Evolutionary conservation across 2,797 vertebrate genomes (phyloP).

Genomic region (Danio aesculapii): DNA sequence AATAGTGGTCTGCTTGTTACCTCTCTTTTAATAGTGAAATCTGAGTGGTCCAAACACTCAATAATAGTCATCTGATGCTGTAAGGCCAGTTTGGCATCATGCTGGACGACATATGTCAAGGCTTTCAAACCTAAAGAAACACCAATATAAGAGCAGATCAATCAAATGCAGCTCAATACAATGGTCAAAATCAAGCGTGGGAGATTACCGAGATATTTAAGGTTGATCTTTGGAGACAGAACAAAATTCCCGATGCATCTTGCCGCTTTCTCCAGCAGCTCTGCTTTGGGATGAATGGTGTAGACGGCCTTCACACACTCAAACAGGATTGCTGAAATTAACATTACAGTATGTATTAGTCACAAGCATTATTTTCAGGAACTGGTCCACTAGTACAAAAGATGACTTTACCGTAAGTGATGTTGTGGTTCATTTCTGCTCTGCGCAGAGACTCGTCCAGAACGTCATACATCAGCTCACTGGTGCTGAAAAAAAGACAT

Average conservation of each 20-base stretch:
- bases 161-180: neutral
- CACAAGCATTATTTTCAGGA: no score
- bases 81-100: conserved; percentile 92
- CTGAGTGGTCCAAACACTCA: conserved; percentile 94
- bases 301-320: conserved; percentile 97
- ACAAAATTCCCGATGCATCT: conserved; percentile 98
- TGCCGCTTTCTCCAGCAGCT: conserved; percentile 94
- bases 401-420: conserved; percentile 89
- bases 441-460: conserved; percentile 94
- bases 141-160: neutral
- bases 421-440: conserved; percentile 98
- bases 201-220: conserved; percentile 94
- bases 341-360: neutral
- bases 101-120: conserved; percentile 94
- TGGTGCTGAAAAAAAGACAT: conserved; percentile 80
- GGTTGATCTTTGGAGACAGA: conserved; percentile 94
- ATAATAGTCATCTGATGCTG: conserved; percentile 99
- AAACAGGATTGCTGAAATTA: conserved; percentile 90
- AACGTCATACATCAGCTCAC: conserved; percentile 95
- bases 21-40: conserved; percentile 96
- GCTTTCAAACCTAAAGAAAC: conserved; percentile 84
- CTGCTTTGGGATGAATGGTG: conserved; percentile 91
- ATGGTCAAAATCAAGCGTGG: neutral
- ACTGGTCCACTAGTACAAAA: neutral
- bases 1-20: conserved; percentile 64